phyloP scores from a whole-genome alignment of 2,797 vertebrate species.

The Acropternis orthonyx region DNA sequence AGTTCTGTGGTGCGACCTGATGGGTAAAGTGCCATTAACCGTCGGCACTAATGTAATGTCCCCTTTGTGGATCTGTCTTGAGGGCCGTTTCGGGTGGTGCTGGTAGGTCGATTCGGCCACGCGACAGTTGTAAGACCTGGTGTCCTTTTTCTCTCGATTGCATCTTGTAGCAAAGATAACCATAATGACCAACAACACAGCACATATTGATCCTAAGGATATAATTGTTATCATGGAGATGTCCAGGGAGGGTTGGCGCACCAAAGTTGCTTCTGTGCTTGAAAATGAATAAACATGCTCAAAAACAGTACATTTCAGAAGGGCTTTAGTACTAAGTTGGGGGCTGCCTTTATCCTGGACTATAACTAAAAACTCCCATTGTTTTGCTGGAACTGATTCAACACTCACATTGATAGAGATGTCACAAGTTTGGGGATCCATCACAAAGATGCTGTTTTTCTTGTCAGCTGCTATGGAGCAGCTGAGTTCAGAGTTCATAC shows the following conservation, averaged over 20 bases:
- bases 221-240: constrained; percentile 94
- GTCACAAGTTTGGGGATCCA: constrained; percentile 92
- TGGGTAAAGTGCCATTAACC: constrained; percentile 90
- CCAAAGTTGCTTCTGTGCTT: constrained; percentile 79
- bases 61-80: constrained; percentile 96
- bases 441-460: constrained; percentile 86
- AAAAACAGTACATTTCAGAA: constrained; percentile 83
- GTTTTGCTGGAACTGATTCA: constrained; percentile 79
- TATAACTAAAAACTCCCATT: constrained; percentile 86
- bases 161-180: constrained; percentile 93
- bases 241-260: constrained; percentile 83
- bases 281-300: constrained; percentile 82
- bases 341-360: constrained; percentile 91
- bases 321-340: constrained; percentile 84
- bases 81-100: constrained; percentile 94
- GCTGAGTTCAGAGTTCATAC: constrained; percentile 91
- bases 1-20: constrained; percentile 89
- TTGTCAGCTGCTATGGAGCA: constrained; percentile 88
- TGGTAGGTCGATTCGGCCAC: constrained; percentile 95
- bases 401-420: constrained; percentile 89
- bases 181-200: constrained; percentile 90
- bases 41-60: constrained; percentile 96
- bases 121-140: constrained; percentile 92
- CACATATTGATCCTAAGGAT: constrained; percentile 91
- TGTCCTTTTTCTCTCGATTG: constrained; percentile 93